Conservation (phyloP, 2,797 vertebrate species). For the Neosilurus hyrtlii region DNA sequence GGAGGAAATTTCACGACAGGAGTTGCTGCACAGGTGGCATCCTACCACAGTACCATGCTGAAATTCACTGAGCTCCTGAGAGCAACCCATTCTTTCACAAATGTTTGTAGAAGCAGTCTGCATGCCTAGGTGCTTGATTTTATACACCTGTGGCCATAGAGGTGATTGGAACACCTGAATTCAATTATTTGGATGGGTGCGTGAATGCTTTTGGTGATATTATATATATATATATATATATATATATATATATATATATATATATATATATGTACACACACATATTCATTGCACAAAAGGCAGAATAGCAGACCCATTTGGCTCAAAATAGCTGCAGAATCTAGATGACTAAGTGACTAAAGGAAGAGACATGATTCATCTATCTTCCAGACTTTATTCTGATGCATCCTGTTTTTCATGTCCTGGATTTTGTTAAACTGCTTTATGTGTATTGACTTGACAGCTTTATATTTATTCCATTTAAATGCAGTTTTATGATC, state of each 20-base stretch:
- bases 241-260: not conserved
- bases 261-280: not conserved
- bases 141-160: too few relatives aligned
- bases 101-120: too few relatives aligned
- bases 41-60: too few relatives aligned
- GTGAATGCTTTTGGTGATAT: too few relatives aligned
- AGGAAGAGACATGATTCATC: constrained; percentile 18
- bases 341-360: not conserved
- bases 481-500: not conserved
- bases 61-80: too few relatives aligned
- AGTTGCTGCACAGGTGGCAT: too few relatives aligned
- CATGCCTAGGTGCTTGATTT: too few relatives aligned
- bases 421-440: constrained; percentile 1
- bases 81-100: too few relatives aligned
- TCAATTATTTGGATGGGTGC: too few relatives aligned
- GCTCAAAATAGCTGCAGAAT: not conserved
- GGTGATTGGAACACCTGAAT: too few relatives aligned
- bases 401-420: constrained; percentile 5
- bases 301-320: not conserved
- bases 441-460: not conserved
- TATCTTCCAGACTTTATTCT: not conserved
- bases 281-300: not conserved
- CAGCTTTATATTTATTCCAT: not conserved
- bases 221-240: not conserved
- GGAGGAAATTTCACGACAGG: too few relatives aligned